phyloP scores from a whole-genome alignment of 2,888 invertebrate species.

The Thelaira solivaga region DNA sequence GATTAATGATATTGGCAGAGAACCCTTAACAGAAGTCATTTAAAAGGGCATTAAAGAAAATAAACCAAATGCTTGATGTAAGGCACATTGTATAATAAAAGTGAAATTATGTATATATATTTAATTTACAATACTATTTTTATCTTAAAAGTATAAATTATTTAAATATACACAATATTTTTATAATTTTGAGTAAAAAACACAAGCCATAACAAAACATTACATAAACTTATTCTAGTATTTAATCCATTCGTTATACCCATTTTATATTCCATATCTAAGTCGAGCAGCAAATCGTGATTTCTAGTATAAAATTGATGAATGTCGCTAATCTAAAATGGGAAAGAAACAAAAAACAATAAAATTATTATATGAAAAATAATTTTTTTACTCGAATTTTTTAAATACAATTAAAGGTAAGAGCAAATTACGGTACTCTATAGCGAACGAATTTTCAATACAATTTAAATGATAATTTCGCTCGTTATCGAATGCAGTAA shows the following conservation, averaged over 20 bases:
- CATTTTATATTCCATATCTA: constrained; percentile 77
- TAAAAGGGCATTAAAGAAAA: constrained; percentile 23
- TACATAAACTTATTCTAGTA: constrained; percentile 16
- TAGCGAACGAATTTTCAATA: no score
- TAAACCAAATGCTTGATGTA: constrained; percentile 58
- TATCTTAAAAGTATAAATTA: constrained; percentile 43
- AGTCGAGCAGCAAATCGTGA: constrained; percentile 77
- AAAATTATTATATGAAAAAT: background rate
- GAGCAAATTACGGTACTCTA: no score
- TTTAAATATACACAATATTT: constrained; percentile 28
- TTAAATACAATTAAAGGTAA: no score
- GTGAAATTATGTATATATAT: constrained; percentile 44
- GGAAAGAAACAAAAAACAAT: background rate
- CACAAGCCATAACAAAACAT: constrained; percentile 13
- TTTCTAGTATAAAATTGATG: constrained; percentile 85
- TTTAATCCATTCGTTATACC: constrained; percentile 69
- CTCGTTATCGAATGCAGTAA: no score
- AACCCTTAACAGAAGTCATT: no score
- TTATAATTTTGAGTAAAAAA: constrained; percentile 35
- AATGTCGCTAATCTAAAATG: constrained; percentile 82
- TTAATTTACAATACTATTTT: constrained; percentile 44
- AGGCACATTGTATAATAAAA: constrained; percentile 64
- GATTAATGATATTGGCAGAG: no score
- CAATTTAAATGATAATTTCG: no score
- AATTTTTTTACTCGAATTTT: background rate